Evolutionary conservation across 2,797 vertebrate genomes (phyloP).

Genomic region (Myiothlypis chrysogaster): DNA sequence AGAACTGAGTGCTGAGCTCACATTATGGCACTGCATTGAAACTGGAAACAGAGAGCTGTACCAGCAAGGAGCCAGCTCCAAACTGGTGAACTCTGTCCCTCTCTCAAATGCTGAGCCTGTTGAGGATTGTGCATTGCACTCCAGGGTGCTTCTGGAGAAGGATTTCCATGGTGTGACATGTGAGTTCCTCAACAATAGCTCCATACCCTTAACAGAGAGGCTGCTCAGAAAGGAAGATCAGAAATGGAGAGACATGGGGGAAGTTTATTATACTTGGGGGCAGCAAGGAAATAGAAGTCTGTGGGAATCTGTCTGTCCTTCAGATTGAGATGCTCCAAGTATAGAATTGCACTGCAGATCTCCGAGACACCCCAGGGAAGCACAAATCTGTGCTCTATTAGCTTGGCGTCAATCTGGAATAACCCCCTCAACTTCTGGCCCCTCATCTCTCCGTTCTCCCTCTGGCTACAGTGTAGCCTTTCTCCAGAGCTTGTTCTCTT

Average conservation of each 20-base stretch:
- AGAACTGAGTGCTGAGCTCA: background rate
- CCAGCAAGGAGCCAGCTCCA: background rate
- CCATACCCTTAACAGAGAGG: background rate
- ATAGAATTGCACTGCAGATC: background rate
- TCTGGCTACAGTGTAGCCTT: background rate
- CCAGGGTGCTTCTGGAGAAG: background rate
- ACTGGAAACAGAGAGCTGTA: background rate
- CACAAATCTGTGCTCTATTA: background rate
- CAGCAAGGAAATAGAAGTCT: background rate
- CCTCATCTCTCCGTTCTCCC: background rate
- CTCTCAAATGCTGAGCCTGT: background rate
- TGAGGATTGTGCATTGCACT: background rate
- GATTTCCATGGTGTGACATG: background rate
- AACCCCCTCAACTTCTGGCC: background rate
- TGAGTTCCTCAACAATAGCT: background rate
- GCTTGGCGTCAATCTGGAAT: background rate
- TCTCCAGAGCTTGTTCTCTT: background rate
- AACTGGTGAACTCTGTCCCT: background rate
- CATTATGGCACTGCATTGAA: background rate
- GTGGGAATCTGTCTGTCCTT: background rate
- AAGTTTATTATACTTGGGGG: background rate
- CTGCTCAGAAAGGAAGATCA: background rate
- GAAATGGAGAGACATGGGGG: fast-evolving
- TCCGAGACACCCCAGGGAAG: background rate
- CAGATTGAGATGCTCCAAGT: background rate